A percentile compares a stretch with the other conserved stretches of the same genome.
Evolutionary conservation across 2,797 vertebrate genomes (phyloP).

Genomic region (Vireo griseus): DNA sequence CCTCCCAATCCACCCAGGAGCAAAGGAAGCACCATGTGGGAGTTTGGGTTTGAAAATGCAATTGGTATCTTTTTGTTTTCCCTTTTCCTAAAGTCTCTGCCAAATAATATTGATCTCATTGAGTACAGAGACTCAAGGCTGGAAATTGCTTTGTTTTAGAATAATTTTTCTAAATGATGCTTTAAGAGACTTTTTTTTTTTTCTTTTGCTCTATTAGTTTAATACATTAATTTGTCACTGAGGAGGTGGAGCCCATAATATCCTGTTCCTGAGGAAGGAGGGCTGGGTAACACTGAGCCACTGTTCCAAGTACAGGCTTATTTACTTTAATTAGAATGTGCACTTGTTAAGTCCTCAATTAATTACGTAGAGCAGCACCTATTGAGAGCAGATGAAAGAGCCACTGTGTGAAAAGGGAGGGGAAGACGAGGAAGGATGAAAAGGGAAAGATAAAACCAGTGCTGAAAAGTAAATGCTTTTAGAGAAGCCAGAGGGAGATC

Average conservation of each 20-base stretch:
- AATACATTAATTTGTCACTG: slow-evolving; percentile 15
- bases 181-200: background rate
- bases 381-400: slow-evolving; percentile 43
- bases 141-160: background rate
- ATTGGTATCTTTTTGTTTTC: background rate
- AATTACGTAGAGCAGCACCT: slow-evolving; percentile 63
- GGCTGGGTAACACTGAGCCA: slow-evolving; percentile 43
- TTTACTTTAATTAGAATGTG: slow-evolving; percentile 70
- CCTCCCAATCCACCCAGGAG: background rate
- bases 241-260: slow-evolving; percentile 36
- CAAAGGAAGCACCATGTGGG: background rate
- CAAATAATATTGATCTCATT: background rate
- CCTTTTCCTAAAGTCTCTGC: background rate
- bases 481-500: background rate
- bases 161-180: background rate
- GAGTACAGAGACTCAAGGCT: background rate
- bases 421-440: background rate
- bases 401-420: slow-evolving; percentile 15
- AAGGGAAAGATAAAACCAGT: background rate
- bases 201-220: slow-evolving; percentile 23
- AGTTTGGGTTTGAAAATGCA: background rate
- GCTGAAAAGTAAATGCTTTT: background rate
- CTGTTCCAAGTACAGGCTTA: slow-evolving; percentile 51
- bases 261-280: slow-evolving; percentile 47
- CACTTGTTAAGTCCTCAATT: slow-evolving; percentile 48